phyloP scores from a whole-genome alignment of 2,888 invertebrate genomes.

The Meloe dianella region DNA sequence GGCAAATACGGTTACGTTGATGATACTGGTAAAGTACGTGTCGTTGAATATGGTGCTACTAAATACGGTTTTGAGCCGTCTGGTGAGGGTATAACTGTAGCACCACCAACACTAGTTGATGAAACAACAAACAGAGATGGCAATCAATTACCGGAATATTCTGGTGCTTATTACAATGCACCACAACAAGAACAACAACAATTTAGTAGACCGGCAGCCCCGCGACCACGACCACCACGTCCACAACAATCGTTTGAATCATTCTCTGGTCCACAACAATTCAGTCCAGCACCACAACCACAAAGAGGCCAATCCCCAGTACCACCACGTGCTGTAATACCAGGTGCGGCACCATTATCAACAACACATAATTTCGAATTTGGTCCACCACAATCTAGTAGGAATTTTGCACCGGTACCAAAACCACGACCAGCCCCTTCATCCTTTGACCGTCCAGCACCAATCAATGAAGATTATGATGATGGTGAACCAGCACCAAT shows the following conservation, averaged over 20 bases:
- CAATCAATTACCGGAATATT: constrained; percentile 56
- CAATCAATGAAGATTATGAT: constrained; percentile 48
- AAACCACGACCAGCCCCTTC: constrained; percentile 38
- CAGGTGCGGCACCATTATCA: constrained; percentile 36
- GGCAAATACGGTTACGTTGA: constrained; percentile 92
- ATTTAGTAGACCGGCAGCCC: constrained; percentile 42
- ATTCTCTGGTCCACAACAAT: constrained; percentile 43
- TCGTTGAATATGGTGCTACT: constrained; percentile 88
- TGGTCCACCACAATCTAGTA: constrained; percentile 38
- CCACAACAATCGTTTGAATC: constrained; percentile 46
- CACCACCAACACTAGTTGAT: constrained; percentile 68
- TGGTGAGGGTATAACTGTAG: constrained; percentile 85
- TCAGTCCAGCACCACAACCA: constrained; percentile 38
- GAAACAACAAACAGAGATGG: constrained; percentile 62
- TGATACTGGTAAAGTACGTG: constrained; percentile 79
- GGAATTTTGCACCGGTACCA: constrained; percentile 47
- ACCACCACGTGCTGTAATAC: constrained; percentile 34
- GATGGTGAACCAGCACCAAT: constrained; percentile 46
- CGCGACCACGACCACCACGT: constrained; percentile 46
- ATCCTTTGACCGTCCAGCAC: constrained; percentile 32
- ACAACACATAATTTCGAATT: constrained; percentile 47
- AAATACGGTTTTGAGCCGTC: constrained; percentile 86
- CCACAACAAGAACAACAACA: constrained; percentile 38
- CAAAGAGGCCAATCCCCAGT: constrained; percentile 32
- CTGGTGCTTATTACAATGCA: constrained; percentile 55